These are phyloP conservation scores for Trichopria drosophilae DNA, from an alignment of 2,888 invertebrate species.

Conservation along the genomic window DNA sequence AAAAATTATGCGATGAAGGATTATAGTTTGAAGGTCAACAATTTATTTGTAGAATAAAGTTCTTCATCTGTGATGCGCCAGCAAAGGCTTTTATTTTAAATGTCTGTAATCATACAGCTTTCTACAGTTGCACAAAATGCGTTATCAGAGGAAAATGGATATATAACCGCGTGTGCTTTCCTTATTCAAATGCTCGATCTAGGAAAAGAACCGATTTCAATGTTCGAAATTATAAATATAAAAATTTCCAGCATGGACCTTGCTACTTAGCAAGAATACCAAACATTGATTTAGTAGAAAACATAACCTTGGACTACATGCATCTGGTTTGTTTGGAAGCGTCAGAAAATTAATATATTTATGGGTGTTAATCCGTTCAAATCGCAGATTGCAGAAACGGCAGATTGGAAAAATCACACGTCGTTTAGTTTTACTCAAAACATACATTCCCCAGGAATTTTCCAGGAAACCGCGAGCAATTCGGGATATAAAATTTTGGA, in stretches of 20 bases:
- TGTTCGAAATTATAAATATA: not conserved
- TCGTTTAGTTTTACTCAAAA: not conserved
- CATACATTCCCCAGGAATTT: not conserved
- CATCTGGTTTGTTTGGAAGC: slow-evolving; percentile 3
- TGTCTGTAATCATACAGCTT: not conserved
- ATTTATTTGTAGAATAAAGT: not conserved
- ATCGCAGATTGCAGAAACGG: not conserved
- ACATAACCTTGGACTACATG: not conserved
- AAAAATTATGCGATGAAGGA: not conserved
- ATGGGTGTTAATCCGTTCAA: not conserved
- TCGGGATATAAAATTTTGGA: not conserved
- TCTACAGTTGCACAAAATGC: slow-evolving; percentile 2
- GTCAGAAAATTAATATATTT: not conserved
- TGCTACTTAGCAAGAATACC: slow-evolving; percentile 1
- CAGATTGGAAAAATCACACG: not conserved
- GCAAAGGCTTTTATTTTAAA: slow-evolving; percentile 2
- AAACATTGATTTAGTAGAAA: not conserved
- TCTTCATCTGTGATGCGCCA: not conserved
- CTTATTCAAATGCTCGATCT: not conserved
- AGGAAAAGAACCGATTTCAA: slow-evolving; percentile 3
- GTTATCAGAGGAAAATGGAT: not conserved
- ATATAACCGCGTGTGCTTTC: not conserved
- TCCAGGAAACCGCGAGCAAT: not conserved
- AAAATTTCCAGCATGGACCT: not conserved
- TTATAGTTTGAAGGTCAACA: not conserved